Conservation (phyloP, 2,888 invertebrate species). For the Diachrysia chrysitis region DNA sequence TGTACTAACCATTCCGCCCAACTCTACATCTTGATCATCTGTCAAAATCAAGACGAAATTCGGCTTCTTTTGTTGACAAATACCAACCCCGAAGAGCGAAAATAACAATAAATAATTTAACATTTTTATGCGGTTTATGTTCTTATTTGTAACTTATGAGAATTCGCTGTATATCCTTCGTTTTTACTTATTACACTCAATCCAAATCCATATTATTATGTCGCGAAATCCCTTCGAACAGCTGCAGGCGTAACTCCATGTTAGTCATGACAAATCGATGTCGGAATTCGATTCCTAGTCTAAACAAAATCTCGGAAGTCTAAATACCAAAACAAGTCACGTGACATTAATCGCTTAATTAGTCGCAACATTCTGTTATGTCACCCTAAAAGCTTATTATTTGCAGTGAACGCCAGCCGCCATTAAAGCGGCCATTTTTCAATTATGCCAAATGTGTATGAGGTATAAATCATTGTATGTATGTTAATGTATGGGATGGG, state of each 20-base stretch:
- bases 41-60: constrained; percentile 95
- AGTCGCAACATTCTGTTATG: constrained; percentile 59
- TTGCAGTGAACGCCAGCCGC: constrained; percentile 76
- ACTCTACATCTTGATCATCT: constrained; percentile 95
- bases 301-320: background rate
- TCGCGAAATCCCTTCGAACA: background rate
- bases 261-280: background rate
- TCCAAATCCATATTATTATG: too few species aligned
- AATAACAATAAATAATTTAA: constrained; percentile 79
- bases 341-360: constrained; percentile 59
- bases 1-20: constrained; percentile 93
- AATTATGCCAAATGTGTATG: constrained; percentile 88
- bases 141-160: constrained; percentile 53
- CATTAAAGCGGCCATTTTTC: constrained; percentile 86
- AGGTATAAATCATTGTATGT: constrained; percentile 83
- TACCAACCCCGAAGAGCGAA: constrained; percentile 61
- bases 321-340: constrained; percentile 33
- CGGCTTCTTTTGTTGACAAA: constrained; percentile 78
- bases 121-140: constrained; percentile 70
- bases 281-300: background rate
- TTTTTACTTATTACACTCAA: too few species aligned
- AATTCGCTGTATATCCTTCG: too few species aligned
- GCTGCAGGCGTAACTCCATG: background rate
- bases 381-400: constrained; percentile 77
- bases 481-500: constrained; percentile 57